phyloP scores from a whole-genome alignment of 2,113 vertebrate species.

The Ciconia maguari region DNA sequence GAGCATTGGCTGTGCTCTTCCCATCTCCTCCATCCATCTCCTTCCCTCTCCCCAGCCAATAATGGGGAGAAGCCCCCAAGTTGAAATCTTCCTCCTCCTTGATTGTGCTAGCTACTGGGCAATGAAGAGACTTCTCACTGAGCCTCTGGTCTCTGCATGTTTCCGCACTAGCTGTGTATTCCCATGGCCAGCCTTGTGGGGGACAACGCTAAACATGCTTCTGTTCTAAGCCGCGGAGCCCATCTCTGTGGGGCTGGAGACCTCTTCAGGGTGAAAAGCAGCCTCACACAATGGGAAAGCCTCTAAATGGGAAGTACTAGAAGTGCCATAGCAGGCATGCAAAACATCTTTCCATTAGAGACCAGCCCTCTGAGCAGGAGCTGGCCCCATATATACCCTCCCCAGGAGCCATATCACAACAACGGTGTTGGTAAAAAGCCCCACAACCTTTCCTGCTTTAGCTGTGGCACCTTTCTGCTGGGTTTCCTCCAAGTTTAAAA shows the following conservation, averaged over 20 bases:
- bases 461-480: background rate
- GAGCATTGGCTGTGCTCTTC: background rate
- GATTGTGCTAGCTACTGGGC: background rate
- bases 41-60: background rate
- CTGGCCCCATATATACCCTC: rapidly evolving
- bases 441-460: background rate
- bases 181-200: background rate
- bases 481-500: background rate
- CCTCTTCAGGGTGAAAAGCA: background rate
- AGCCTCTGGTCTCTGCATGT: background rate
- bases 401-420: background rate
- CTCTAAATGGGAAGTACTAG: background rate
- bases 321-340: background rate
- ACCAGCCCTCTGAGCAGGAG: background rate
- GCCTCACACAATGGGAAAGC: background rate
- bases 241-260: rapidly evolving
- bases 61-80: rapidly evolving
- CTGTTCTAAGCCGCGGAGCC: background rate
- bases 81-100: background rate
- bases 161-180: background rate
- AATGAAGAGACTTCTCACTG: background rate
- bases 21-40: background rate
- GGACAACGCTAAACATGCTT: background rate
- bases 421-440: background rate
- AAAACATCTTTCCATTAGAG: background rate